Base-by-base conservation (phyloP, 2,113 vertebrate species). In the Tachycineta bicolor region DNA sequence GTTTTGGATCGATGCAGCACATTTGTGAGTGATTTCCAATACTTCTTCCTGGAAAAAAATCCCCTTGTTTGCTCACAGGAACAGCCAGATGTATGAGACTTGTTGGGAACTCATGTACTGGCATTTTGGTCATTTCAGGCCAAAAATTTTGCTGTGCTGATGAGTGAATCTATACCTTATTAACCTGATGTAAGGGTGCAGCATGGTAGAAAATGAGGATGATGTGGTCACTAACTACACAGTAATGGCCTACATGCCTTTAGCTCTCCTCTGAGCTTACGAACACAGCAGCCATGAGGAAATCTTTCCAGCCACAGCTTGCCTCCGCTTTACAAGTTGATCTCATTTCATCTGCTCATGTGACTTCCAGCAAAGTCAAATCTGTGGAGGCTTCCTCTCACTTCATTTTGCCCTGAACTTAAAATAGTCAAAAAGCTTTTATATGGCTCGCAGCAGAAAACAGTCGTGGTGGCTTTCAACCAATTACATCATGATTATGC, bases 321-420 rank as follows among this genome's bases (percentile, higher is more conserved):
- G 93, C 79, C 83, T 92, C 82, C 7, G 0, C 93, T 96, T 94
- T 89, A 92, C 89, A 96, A 94, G 83, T 90, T 96, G 94, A 95
- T 93, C 92, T 95, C 90, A 95, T 97, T 96, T 92, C 83, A 89
- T 86, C 91, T 84, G 76, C 83, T 84, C 96, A 96, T 89, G 93
- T 97, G 96, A 97, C 95, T 96, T 97, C 93, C 93, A 96, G 94
- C 86, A 96, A 96, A 95, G 86, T 79, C n/a, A 93, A 96, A 94
- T 96, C 96, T 96, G 96, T 0, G 3, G 96, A 95, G 96, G 94
- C 94, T 97, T 97, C 94, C 80, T 93, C 93, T 97, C 94, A 93
- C 96, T 97, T 96, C 90, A 96, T 96, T 96, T 95, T 4, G 4
- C 87, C 83, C 83, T 28, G 52, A 84, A 82, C 83, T 89, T 92